Base-by-base conservation (phyloP, 2,113 vertebrate genomes). In the Urocitellus parryii region DNA sequence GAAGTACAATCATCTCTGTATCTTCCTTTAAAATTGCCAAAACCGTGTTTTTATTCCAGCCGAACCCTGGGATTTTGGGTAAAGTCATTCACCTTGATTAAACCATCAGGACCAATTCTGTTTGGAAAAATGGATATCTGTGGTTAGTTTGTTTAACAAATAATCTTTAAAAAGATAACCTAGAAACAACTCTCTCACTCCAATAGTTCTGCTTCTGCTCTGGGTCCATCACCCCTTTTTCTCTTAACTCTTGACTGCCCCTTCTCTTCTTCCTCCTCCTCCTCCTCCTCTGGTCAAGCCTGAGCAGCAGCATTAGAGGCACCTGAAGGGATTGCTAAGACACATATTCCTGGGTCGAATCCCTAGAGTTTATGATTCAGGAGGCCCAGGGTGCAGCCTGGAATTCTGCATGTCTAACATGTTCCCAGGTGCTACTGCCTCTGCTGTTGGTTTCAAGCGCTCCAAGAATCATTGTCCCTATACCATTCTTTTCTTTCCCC, bases 31-130 rank as follows among this genome's bases (percentile, higher is more conserved):
- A 97, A 97, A 97, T 74, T 42, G 87, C 65, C 95, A 58, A 94
- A 97, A 94, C 16, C 68, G 92, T 76, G 92, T 42, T 86, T 90
- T 97, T 98, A 98, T 92, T 98, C 97, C 95, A 98, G 97, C 85
- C 96, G 97, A 96, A 98, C 97, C 90, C 97, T 97, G 79, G 96
- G 98, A 80, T 98, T 98, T 97, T 98, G 98, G 93, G 96, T 98
- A 97, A 98, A 98, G 96, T 98, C 98, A 84, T 86, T 98, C 96
- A 98, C 98, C 91, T 97, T 98, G 97, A 98, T 97, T 96, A 98
- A 94, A 68, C 98, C 98, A 96, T 98, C 98, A 74, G 97, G 98
- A 87, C 98, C 98, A 95, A 98, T 98, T 93, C 98, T 98, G 97
- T 97, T 93, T 86, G 88, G 88, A 78, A 58, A 97, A 97, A 96